Base-by-base conservation (phyloP, 2,113 vertebrate species). In the Toxotes jaculatrix region DNA sequence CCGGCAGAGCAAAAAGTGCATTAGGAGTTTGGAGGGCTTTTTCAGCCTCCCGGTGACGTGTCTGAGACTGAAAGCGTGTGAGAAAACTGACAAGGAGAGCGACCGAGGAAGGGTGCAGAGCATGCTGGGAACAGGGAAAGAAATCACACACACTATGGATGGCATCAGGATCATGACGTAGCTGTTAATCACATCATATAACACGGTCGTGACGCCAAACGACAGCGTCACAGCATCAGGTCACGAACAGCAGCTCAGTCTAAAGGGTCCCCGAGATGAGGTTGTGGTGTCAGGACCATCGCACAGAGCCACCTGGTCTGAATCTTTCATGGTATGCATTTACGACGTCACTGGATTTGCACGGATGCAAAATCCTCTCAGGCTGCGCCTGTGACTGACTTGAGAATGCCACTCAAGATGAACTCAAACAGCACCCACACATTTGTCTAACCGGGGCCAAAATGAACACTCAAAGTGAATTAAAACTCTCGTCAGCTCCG, bases 21-120 rank as follows among this genome's bases (percentile, higher is more conserved):
- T 31, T 27, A 74, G 14, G 45, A 87, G 67, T 62, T 82, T 12
- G 31, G 53, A 17, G 42, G 36, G 27, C 14, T 68, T 76, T 83
- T 78, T 61, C 53, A 61, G 77, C 64, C 59, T 79, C 66, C 68
- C 60, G 74, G 78, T 79, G 63, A 67, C 66, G 67, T 23, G 51
- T 63, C 14, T 61, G 60, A 55, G 42, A 61, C 36, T 49, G 69
- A 56, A 19, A 57, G 27, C 27, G 19, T 45, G n/a, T 23, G 49
- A 56, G 31, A 36, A 66, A 59, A 59, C 38, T 63, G 79, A 55
- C 59, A 40, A 72, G 38, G 27, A 62, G 9, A 56, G 36, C 4
- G 6, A 31, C 4, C 27, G 27, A 10, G 27, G 51, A 21, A 27
- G 51, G 19, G 4, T 9, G 51, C 40, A 13, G 47, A 31, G 78